Evolutionary conservation across 1,140 invertebrate genomes (phyloP).

Genomic region (Zelostemma sp.): DNA sequence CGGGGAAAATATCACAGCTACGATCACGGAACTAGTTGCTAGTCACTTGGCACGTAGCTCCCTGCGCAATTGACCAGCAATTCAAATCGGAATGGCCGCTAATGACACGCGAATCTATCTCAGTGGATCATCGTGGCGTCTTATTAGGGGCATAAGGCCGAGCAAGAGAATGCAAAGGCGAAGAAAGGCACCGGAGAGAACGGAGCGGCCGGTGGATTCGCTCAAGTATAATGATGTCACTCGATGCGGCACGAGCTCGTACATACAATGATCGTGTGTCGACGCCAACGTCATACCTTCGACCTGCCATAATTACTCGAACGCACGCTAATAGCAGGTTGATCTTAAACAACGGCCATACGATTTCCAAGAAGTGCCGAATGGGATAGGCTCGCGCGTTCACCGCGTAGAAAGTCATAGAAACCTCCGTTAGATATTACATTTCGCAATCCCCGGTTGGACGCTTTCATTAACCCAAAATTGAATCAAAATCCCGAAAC

Average conservation of each 20-base stretch:
- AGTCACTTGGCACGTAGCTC: neutral
- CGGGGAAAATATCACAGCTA: slow-evolving; percentile 7
- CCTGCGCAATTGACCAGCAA: slow-evolving; percentile 30
- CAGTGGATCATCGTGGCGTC: slow-evolving; percentile 43
- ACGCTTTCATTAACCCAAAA: too few relatives aligned
- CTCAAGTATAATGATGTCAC: slow-evolving; percentile 47
- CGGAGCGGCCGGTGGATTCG: slow-evolving; percentile 17
- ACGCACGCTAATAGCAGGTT: slow-evolving; percentile 24
- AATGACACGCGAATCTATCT: slow-evolving; percentile 50
- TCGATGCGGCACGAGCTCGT: slow-evolving; percentile 21
- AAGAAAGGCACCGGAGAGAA: slow-evolving; percentile 19
- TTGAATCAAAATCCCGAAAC: neutral
- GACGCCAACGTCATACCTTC: slow-evolving; percentile 23
- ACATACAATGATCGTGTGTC: slow-evolving; percentile 43
- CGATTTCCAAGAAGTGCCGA: neutral
- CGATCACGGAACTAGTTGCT: slow-evolving; percentile 30
- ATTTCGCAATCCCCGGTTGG: too few relatives aligned
- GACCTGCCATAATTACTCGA: slow-evolving; percentile 26
- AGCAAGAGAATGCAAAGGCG: slow-evolving; percentile 19
- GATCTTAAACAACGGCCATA: neutral
- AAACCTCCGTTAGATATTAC: too few relatives aligned
- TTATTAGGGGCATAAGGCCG: slow-evolving; percentile 40
- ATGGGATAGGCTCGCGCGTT: too few relatives aligned
- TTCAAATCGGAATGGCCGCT: slow-evolving; percentile 39
- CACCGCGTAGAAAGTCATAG: too few relatives aligned